A percentile compares a stretch with the other conserved stretches of the same genome.
Conservation (phyloP, 37 sponge, comb jelly and placozoan genomes). For the Spongia lamella region DNA sequence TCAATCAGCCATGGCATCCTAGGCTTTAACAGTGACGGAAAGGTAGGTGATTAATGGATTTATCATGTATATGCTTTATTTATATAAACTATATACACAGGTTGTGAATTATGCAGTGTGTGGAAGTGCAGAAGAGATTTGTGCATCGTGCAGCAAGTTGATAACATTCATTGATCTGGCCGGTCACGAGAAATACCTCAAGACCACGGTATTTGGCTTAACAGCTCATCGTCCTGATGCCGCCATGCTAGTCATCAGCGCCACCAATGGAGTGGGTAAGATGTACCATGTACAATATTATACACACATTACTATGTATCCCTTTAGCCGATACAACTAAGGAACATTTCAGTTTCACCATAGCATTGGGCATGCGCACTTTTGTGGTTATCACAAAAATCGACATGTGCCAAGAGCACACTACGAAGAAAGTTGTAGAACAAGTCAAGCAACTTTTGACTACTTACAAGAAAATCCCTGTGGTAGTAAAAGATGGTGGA, state of each 20-base stretch:
- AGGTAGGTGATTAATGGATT: constrained; percentile 43
- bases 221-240: constrained; percentile 91
- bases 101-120: constrained; percentile 81
- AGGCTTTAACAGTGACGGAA: constrained; percentile 85
- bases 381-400: constrained; percentile 92
- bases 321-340: constrained; percentile 83
- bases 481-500: constrained; percentile 40
- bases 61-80: background rate
- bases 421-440: constrained; percentile 43
- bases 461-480: constrained; percentile 46
- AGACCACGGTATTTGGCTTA: constrained; percentile 95
- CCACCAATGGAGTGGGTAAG: constrained; percentile 92
- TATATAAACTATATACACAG: constrained; percentile 23
- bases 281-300: background rate
- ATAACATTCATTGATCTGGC: constrained; percentile 98
- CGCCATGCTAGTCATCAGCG: constrained; percentile 90
- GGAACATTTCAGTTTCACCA: constrained; percentile 84
- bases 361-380: constrained; percentile 80
- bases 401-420: constrained; percentile 69
- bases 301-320: background rate
- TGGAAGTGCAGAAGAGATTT: constrained; percentile 86
- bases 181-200: constrained; percentile 95
- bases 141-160: constrained; percentile 89
- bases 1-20: constrained; percentile 94
- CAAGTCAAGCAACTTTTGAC: constrained; percentile 62